Percentiles rank a stretch among this genome's conserved stretches.
Conservation (phyloP, 2,888 invertebrate species). For the Drosophila fulvimacula region DNA sequence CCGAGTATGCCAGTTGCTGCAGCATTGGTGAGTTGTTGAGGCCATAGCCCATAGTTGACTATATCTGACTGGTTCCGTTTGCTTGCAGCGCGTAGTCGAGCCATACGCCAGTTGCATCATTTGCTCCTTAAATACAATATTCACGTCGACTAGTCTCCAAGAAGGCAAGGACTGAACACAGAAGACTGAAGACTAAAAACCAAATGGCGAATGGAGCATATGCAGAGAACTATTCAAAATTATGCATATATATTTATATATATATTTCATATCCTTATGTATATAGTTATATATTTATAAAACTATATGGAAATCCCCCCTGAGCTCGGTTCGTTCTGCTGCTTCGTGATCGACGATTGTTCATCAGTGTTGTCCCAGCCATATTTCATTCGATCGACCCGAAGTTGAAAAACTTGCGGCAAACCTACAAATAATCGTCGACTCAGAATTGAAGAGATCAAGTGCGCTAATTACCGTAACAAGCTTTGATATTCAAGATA, state of each 20-base stretch:
- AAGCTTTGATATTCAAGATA: slow-evolving; percentile 4
- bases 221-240: slow-evolving; percentile 9
- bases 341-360: slow-evolving; percentile 28
- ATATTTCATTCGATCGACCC: slow-evolving; percentile 62
- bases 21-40: slow-evolving; percentile 45
- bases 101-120: slow-evolving; percentile 81
- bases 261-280: neutral
- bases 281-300: neutral
- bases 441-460: slow-evolving; percentile 24
- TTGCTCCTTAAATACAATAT: slow-evolving; percentile 82
- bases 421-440: slow-evolving; percentile 56
- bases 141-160: slow-evolving; percentile 49
- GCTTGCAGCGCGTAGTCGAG: slow-evolving; percentile 78
- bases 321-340: neutral
- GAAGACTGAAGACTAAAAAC: neutral
- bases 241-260: neutral
- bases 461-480: neutral
- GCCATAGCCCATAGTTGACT: too few species aligned
- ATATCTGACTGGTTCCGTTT: neutral
- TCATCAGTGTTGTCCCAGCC: slow-evolving; percentile 53
- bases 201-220: slow-evolving; percentile 12
- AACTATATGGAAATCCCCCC: neutral
- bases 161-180: neutral
- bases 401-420: slow-evolving; percentile 1
- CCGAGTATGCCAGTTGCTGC: slow-evolving; percentile 56